A percentile compares a stretch with the other conserved stretches of the same genome.
Evolutionary conservation across 2,113 vertebrate species (phyloP).

Genomic region (Stigmatopora nigra): DNA sequence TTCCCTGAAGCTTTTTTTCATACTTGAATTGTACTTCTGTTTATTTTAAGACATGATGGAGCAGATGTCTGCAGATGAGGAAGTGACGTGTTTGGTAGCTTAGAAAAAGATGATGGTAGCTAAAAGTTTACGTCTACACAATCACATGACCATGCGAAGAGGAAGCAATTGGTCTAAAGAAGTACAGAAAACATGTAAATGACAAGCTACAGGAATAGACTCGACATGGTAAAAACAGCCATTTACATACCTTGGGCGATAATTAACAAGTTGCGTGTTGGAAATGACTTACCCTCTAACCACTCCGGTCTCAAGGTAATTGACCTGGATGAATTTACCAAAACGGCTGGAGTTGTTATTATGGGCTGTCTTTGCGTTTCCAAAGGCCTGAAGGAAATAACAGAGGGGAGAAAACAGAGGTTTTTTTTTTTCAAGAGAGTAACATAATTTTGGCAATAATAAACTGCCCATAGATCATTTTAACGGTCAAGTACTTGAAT

Average conservation of each 20-base stretch:
- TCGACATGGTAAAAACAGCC: neutral
- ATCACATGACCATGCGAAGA: slow-evolving; percentile 29
- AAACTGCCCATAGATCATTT: neutral
- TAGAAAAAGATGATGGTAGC: slow-evolving; percentile 39
- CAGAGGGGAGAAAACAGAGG: slow-evolving; percentile 1
- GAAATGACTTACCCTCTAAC: slow-evolving; percentile 84
- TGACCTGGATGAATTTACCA: slow-evolving; percentile 98
- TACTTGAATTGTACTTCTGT: neutral
- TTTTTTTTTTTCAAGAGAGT: neutral
- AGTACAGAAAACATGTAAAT: neutral
- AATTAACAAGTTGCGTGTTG: neutral
- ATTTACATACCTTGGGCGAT: neutral
- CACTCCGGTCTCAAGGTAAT: slow-evolving; percentile 91
- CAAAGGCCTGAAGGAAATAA: slow-evolving; percentile 75
- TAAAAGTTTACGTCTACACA: slow-evolving; percentile 27
- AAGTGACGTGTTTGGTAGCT: slow-evolving; percentile 46
- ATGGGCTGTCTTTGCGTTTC: slow-evolving; percentile 96
- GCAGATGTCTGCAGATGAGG: slow-evolving; percentile 32
- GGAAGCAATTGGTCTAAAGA: slow-evolving; percentile 6
- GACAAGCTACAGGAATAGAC: slow-evolving; percentile 5
- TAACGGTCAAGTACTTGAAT: neutral
- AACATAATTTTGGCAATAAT: slow-evolving; percentile 3
- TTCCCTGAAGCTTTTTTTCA: neutral
- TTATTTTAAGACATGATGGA: slow-evolving; percentile 1
- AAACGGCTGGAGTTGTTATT: slow-evolving; percentile 99